Base-by-base conservation (phyloP, 2,113 vertebrate genomes). In the Neopipo cinnamomea region DNA sequence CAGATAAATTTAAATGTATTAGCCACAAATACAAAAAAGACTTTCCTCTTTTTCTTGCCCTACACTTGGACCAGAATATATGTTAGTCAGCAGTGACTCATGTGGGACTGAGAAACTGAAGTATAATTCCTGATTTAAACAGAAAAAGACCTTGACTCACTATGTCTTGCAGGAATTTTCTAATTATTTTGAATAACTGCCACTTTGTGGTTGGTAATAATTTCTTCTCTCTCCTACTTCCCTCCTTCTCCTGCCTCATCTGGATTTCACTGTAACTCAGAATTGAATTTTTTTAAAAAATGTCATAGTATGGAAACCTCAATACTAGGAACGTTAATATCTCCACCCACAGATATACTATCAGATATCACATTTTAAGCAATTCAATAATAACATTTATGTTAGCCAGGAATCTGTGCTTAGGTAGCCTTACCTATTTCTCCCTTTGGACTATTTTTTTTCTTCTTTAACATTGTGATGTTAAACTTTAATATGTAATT, bases 121-220 rank as follows among this genome's bases (percentile, higher is more conserved):
- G 52, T 47, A 87, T 21, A 63, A 19, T 47, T 81, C 66, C 61
- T 67, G 58, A 88, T 85, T 85, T 91, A 93, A 95, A 71, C 49
- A 89, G 70, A 71, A 91, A 91, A 91, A 84, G 72, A 77, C 12
- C 1, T 59, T 63, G 88, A 95, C 55, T 58, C 65, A 81, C 73
- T 95, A 53, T 59, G 13, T 71, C 59, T 70, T 66, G 74, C 9
- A 35, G 77, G 65, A 47, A 74, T 94, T 70, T 87, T 84, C 27
- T 41, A 81, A 87, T 88, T 92, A 66, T 84, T 94, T 89, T 84
- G 55, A 78, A 59, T 74, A 96, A 85, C 70, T 84, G 35, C 16
- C 56, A 55, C 74, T 91, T 89, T 87, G 52, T 55, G 15, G 23
- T 84, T 84, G 4, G 0, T 74, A 52, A 73, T 49, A 4, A 63